phyloP scores from a whole-genome alignment of 2,888 invertebrate genomes.

The Cabera pusaria region DNA sequence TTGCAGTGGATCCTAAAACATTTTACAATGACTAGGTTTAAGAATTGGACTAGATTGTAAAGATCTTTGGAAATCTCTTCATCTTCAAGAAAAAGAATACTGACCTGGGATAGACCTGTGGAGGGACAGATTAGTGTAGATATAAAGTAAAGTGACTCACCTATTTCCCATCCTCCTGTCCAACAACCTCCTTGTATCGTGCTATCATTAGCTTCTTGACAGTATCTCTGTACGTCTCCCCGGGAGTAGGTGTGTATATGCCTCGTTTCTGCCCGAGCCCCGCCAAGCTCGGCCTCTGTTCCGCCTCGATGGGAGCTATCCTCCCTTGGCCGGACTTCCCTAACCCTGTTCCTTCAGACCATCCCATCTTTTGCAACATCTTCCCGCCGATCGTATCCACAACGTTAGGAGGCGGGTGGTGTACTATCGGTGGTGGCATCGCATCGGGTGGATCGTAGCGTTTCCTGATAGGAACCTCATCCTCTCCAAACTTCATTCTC shows the following conservation, averaged over 20 bases:
- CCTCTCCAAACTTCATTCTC: constrained; percentile 95
- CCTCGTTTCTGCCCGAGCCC: constrained; percentile 94
- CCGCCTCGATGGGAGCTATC: constrained; percentile 95
- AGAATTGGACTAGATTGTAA: too few species aligned
- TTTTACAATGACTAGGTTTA: too few species aligned
- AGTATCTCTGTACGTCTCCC: constrained; percentile 94
- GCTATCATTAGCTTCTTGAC: constrained; percentile 96
- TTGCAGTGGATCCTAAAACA: too few species aligned
- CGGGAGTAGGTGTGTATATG: constrained; percentile 90
- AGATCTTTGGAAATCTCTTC: too few species aligned
- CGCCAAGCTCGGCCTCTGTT: constrained; percentile 86
- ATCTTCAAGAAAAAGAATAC: too few species aligned
- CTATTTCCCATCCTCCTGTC: constrained; percentile 80
- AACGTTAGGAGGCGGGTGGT: constrained; percentile 85
- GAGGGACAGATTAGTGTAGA: constrained; percentile 36
- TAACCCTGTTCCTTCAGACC: constrained; percentile 98
- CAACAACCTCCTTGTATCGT: constrained; percentile 91
- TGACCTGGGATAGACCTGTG: constrained; percentile 61
- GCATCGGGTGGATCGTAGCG: constrained; percentile 62
- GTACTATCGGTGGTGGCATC: constrained; percentile 75
- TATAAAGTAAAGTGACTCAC: constrained; percentile 55
- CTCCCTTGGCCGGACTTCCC: constrained; percentile 97
- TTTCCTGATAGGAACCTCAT: constrained; percentile 85
- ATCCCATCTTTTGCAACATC: constrained; percentile 99
- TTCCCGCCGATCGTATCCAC: constrained; percentile 97